phyloP scores from a whole-genome alignment of 2,888 invertebrate species.

The Crossocerus cetratus region DNA sequence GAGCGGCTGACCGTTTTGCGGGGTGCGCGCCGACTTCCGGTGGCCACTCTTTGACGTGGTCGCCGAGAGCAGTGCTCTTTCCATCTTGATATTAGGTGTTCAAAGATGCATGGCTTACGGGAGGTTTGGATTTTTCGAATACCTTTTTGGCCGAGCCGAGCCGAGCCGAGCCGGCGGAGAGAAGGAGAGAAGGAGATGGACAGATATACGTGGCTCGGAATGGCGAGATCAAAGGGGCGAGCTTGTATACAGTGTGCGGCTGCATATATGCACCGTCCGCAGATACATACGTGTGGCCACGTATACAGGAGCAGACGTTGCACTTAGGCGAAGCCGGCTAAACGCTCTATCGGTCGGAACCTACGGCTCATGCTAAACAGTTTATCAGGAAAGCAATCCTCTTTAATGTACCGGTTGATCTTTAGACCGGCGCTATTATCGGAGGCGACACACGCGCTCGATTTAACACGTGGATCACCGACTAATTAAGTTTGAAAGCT shows the following conservation, averaged over 20 bases:
- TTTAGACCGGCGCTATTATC: constrained; percentile 39
- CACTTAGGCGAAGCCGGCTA: constrained; percentile 38
- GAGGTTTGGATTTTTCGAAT: neutral
- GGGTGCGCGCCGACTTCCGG: neutral
- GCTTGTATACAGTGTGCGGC: neutral
- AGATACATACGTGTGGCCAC: constrained; percentile 7
- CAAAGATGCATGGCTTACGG: neutral
- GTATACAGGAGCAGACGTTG: constrained; percentile 22
- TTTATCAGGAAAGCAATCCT: constrained; percentile 50
- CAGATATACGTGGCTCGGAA: too few species aligned
- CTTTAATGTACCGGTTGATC: constrained; percentile 48
- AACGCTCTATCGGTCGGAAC: constrained; percentile 45
- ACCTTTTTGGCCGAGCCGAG: neutral
- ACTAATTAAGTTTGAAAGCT: constrained; percentile 1
- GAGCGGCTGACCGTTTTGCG: neutral
- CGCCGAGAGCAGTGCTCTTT: neutral
- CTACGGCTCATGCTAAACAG: constrained; percentile 46
- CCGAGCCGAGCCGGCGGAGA: neutral
- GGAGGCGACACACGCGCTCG: constrained; percentile 11
- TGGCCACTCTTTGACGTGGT: neutral
- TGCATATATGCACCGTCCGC: neutral
- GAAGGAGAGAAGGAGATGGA: too few species aligned
- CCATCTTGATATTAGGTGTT: constrained; percentile 3
- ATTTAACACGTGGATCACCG: neutral
- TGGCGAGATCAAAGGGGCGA: constrained; percentile 2